Percentiles rank a stretch among this genome's conserved stretches.
Evolutionary conservation across 2,888 invertebrate genomes (phyloP).

Genomic region (Scaptomyza cyrtandrae): DNA sequence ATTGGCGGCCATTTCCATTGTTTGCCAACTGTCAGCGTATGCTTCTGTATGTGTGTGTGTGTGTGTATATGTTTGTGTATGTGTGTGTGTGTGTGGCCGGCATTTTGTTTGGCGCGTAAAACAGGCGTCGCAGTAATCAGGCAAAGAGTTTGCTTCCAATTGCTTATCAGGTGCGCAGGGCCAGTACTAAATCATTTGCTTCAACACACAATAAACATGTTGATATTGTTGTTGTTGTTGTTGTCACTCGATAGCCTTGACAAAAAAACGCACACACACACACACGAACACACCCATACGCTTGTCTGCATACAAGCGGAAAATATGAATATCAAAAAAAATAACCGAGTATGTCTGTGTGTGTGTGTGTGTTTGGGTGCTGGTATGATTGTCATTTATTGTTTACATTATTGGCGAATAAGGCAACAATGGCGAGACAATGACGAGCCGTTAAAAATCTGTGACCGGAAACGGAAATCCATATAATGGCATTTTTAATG

Average conservation of each 20-base stretch:
- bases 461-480: conserved; percentile 68
- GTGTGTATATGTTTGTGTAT: conserved; percentile 6
- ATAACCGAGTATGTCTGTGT: conserved; percentile 1
- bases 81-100: conserved; percentile 33
- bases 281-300: conserved; percentile 2
- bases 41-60: conserved; percentile 5
- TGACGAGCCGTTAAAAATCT: conserved; percentile 56
- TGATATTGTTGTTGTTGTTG: conserved; percentile 20
- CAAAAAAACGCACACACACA: conserved; percentile 9
- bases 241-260: conserved; percentile 1
- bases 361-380: neutral
- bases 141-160: conserved; percentile 15
- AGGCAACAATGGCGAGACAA: conserved; percentile 47
- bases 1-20: conserved; percentile 19
- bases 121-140: conserved; percentile 36
- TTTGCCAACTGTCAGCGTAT: conserved; percentile 7
- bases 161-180: conserved; percentile 50
- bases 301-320: conserved; percentile 25
- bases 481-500: conserved; percentile 57
- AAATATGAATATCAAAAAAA: conserved; percentile 32
- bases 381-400: conserved; percentile 34
- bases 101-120: conserved; percentile 59
- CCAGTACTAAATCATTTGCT: conserved; percentile 30
- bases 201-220: conserved; percentile 30
- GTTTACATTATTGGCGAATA: conserved; percentile 42